These are phyloP conservation scores for Melanotaenia boesemani DNA, from an alignment of 2,797 vertebrate genomes.

Conservation along the genomic window DNA sequence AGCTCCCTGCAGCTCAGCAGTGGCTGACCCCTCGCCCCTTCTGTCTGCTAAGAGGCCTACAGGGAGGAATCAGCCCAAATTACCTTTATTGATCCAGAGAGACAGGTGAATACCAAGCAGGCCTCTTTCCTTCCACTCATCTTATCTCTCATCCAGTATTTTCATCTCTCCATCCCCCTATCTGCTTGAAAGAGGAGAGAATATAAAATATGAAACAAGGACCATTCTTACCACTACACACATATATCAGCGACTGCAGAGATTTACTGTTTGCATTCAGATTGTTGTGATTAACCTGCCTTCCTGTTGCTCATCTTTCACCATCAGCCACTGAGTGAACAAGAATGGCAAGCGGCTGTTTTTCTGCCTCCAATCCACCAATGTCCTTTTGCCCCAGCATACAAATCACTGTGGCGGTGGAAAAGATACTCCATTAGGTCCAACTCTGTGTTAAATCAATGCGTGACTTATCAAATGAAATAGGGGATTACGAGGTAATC, in stretches of 20 bases:
- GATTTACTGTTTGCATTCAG: constrained; percentile 71
- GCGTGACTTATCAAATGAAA: constrained; percentile 87
- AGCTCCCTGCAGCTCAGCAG: constrained; percentile 80
- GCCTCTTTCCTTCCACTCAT: constrained; percentile 64
- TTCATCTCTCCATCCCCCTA: constrained; percentile 51
- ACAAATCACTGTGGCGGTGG: constrained; percentile 79
- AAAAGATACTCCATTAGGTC: constrained; percentile 85
- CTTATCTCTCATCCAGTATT: constrained; percentile 56
- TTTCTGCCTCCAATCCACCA: constrained; percentile 76
- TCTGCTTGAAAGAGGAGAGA: constrained; percentile 38
- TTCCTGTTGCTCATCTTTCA: constrained; percentile 68
- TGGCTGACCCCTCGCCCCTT: constrained; percentile 80
- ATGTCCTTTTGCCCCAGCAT: constrained; percentile 80
- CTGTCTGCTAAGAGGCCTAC: constrained; percentile 84
- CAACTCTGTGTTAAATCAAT: constrained; percentile 83
- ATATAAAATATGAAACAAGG: constrained; percentile 35
- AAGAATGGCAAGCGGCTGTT: constrained; percentile 68
- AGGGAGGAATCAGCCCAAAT: constrained; percentile 84
- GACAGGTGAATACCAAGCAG: constrained; percentile 85
- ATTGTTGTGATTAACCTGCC: constrained; percentile 71
- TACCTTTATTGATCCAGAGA: constrained; percentile 84
- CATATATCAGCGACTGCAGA: constrained; percentile 57
- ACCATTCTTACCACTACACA: constrained; percentile 38
- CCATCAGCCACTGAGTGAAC: constrained; percentile 32
- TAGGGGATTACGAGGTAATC: constrained; percentile 86